phyloP scores from a whole-genome alignment of 2,113 vertebrate species.

The Platanista minor region DNA sequence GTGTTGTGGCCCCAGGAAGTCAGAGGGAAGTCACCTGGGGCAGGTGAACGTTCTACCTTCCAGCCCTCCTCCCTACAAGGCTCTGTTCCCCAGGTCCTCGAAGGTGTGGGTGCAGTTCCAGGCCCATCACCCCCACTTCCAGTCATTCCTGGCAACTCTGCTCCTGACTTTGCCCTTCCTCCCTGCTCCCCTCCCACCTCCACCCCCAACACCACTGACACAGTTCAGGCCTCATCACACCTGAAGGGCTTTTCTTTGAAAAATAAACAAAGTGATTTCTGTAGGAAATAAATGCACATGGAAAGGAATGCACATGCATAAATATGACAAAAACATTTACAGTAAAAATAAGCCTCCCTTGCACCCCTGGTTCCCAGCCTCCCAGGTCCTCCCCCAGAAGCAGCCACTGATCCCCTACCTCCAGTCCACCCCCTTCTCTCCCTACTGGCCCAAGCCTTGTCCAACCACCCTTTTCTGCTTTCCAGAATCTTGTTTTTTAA shows the following conservation, averaged over 20 bases:
- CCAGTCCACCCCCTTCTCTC: not conserved
- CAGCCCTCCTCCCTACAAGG: not conserved
- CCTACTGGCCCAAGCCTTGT: not conserved
- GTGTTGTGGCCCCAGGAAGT: not conserved
- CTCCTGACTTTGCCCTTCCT: not conserved
- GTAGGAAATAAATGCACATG: not conserved
- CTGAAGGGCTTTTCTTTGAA: not conserved
- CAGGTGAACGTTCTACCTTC: not conserved
- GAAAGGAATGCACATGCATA: not conserved
- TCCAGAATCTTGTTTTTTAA: not conserved
- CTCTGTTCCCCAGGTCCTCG: not conserved
- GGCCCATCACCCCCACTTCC: not conserved
- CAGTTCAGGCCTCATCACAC: not conserved
- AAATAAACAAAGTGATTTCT: not conserved
- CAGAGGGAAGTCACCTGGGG: not conserved
- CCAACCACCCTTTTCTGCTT: not conserved
- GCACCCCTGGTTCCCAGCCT: not conserved
- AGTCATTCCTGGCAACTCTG: not conserved
- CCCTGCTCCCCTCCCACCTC: no score
- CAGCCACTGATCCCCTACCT: no score
- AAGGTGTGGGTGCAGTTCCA: not conserved
- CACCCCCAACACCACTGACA: not conserved
- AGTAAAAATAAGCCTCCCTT: not conserved
- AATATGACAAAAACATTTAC: not conserved
- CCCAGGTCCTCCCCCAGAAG: not conserved